Percentiles rank a stretch among this genome's conserved stretches.
phyloP scores from a whole-genome alignment of 2,888 invertebrate species.

The Sturmia bella region DNA sequence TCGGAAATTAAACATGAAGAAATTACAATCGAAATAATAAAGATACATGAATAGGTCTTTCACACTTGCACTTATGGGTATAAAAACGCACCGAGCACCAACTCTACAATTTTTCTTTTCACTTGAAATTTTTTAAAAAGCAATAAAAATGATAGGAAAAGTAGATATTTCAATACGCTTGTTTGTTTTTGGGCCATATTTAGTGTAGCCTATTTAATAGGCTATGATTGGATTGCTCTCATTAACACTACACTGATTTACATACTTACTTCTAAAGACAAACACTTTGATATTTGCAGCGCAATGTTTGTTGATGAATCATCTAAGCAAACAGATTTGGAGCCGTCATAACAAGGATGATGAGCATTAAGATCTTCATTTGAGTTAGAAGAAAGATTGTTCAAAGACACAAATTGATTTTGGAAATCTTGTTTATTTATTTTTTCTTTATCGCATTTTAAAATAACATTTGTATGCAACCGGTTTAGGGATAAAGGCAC shows the following conservation, averaged over 20 bases:
- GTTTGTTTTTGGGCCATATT: too few species aligned
- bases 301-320: conserved; percentile 82
- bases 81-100: too few species aligned
- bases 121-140: too few species aligned
- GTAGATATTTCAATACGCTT: too few species aligned
- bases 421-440: conserved; percentile 5
- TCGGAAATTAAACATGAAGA: too few species aligned
- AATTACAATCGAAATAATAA: too few species aligned
- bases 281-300: conserved; percentile 88
- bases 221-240: too few species aligned
- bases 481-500: conserved; percentile 57
- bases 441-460: conserved; percentile 7
- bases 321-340: conserved; percentile 75
- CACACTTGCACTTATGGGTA: too few species aligned
- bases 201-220: too few species aligned
- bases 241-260: conserved; percentile 65
- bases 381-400: not conserved
- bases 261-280: conserved; percentile 91
- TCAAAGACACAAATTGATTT: conserved; percentile 2
- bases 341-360: conserved; percentile 59
- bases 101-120: too few species aligned
- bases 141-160: too few species aligned
- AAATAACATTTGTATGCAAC: conserved; percentile 46
- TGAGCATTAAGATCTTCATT: conserved; percentile 58
- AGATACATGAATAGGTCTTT: too few species aligned